These are phyloP conservation scores for Conus canariensis DNA, from an alignment of 2,888 invertebrate genomes.

Conservation along the genomic window DNA sequence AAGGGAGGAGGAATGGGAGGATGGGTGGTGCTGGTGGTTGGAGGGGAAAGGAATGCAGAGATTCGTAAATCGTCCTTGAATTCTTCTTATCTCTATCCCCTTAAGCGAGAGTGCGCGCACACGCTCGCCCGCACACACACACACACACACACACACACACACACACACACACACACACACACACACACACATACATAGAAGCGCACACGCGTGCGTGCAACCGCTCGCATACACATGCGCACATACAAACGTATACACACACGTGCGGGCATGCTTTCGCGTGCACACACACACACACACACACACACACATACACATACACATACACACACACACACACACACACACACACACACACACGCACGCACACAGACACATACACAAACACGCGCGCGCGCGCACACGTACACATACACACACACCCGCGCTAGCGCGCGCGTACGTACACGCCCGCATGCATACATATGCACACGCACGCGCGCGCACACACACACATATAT, in stretches of 20 bases:
- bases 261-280: neutral
- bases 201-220: neutral
- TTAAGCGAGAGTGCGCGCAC: too few species aligned
- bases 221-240: neutral
- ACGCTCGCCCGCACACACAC: too few species aligned
- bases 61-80: too few species aligned
- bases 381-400: constrained; percentile 15
- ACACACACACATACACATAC: neutral
- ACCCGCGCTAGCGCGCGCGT: neutral
- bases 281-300: constrained; percentile 5
- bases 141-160: too few species aligned
- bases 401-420: neutral
- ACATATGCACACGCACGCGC: constrained; percentile 16
- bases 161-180: too few species aligned
- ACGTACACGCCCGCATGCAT: neutral
- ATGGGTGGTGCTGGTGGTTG: too few species aligned
- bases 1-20: too few species aligned
- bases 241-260: neutral
- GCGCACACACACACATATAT: constrained; percentile 1
- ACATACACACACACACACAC: neutral
- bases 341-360: neutral
- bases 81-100: too few species aligned
- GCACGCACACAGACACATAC: constrained; percentile 23
- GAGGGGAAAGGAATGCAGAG: too few species aligned
- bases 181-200: too few species aligned